Evolutionary conservation across 2,797 vertebrate species (phyloP), one percentile per base, ranked within the genome.

Genomic region (Thripadectes ignobilis): DNA sequence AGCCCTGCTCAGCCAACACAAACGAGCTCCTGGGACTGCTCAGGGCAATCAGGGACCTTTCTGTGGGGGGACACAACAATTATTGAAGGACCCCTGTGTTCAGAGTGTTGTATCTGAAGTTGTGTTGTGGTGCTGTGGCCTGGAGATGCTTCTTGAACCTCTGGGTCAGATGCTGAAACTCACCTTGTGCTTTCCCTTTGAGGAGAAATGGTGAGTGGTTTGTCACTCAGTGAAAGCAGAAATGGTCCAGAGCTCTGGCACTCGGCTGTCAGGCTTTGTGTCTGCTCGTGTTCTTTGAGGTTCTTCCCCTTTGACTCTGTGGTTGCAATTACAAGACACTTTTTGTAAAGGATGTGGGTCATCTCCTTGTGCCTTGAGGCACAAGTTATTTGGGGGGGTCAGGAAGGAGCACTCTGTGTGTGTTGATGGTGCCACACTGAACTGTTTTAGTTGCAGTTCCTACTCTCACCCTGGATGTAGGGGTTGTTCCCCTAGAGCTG

Each of bases 351-450:
- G 80, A 10, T 23, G 3, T 15, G 12, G 43, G 13, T 52, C 6
- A 5, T 12, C 52, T 29, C 36, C 0, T 0, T 14, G 59, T 82
- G 29, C 18, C 81, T 24, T 9, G 68, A 68, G 89, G 66, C 19
- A 21, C 19, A 2, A 48, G n/a, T 55, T 29, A 19, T 19, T 29
- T 52, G 27, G 51, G 51, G 63, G 73, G 66, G 20, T 72, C 32
- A 17, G 58, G 67, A 59, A 20, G 87, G 51, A 68, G 13, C 3
- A 0, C 4, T 9, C 11, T 39, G 54, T 22, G 39, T 7, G 0
- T 0, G 2, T 24, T 39, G 7, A 2, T 52, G 2, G 1, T 10
- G 30, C 30, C 10, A 1, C 7, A 0, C 19, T 16, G 49, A 12
- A 21, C 29, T 24, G 36, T 12, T 75, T 16, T 23, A 12, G 29